Evolutionary conservation across 2,888 invertebrate genomes (phyloP), one percentile per base, ranked within the genome.

Genomic region (Mechanitis messenoides): DNA sequence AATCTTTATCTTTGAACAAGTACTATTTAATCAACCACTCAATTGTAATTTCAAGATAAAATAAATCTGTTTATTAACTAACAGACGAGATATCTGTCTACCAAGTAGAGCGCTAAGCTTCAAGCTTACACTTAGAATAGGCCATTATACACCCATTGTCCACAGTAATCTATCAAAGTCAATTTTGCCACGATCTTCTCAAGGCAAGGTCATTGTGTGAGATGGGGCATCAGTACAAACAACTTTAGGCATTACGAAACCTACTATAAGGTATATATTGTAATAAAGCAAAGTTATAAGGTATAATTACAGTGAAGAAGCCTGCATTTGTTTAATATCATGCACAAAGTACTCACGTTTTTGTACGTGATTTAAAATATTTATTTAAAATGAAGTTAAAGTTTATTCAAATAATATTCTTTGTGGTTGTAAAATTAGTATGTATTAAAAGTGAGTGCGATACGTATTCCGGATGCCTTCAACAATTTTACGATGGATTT

Each of bases 311-410:
- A 60, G 53, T 35, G 61, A 70, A 63, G 64, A 69, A 67, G 61
- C 69, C 68, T 77, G 79, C 86, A 87, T 81, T 87, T 79, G 81
- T 79, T 73, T 77, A 71, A 69, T 70, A 74, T 68, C 78, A 65
- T 68, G 77, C 77, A 67, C 58, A 69, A 71, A 69, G 79, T 64
- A 67, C 64, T 72, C 72, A 85, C 86, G 86, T 79, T 70, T 68
- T 61, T 64, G 63, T 71, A 71, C 65, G 69, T 66, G 69, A 73
- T 72, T 76, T 77, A 74, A 71, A 69, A 65, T 69, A 68, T 60
- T 59, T 38, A 56, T 56, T 53, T 45, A 68, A 75, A 67, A 72
- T 78, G 74, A 63, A 56, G 31, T 45, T 64, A 45, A 20, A 58
- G 60, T 47, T 46, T 61, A 20, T 61, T 59, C 53, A 68, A 57